Base-by-base conservation (phyloP, 2,797 vertebrate genomes). In the Enteromius argenteus region DNA sequence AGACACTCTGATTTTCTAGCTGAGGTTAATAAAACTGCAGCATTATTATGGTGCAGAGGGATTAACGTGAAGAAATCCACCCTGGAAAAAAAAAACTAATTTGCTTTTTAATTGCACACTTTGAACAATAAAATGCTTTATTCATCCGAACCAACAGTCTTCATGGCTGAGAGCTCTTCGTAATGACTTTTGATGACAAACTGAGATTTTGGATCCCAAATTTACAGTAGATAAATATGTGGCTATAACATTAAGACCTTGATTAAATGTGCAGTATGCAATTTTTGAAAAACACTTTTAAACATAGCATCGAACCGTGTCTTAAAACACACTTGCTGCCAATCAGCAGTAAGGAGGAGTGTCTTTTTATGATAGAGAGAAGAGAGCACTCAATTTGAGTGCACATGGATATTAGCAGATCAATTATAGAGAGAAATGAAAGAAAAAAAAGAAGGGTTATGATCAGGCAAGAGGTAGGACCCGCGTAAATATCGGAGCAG, bases 41-140 rank as follows among this genome's bases (percentile, higher is more conserved):
- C 27, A 49, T 60, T 58, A 77, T 83, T 69, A 53, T 9, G 10
- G 17, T 37, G 30, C 46, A n/a, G 60, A 60, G 23, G 39, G 37
- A 78, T 60, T 69, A 58, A 56, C 6, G 27, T 69, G 13, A 60
- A 68, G 37, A 68, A 77, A 84, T 35, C 37, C 62, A 78, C 35
- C 35, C 64, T 44, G 37, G 27, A 27, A 27, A 78, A 75, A 78
- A 75, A 68, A 44, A 44, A 75, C 1, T 1, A 1, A 77, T 77
- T 77, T 35, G 35, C 35, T 58, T 76, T 77, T 56, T 78, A 84
- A 84, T 84, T 69, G 62, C 23, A 42, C 2, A 49, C 37, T 71
- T 77, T 69, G 37, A 77, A 78, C 64, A 77, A 44, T 44, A 67
- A 46, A 68, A 78, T 69, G 35, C 17, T 69, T 56, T 21, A 68